These are phyloP conservation scores for Amphimedon queenslandica DNA, from an alignment of 37 sponge, comb jelly and placozoan species.

Conservation along the genomic window DNA sequence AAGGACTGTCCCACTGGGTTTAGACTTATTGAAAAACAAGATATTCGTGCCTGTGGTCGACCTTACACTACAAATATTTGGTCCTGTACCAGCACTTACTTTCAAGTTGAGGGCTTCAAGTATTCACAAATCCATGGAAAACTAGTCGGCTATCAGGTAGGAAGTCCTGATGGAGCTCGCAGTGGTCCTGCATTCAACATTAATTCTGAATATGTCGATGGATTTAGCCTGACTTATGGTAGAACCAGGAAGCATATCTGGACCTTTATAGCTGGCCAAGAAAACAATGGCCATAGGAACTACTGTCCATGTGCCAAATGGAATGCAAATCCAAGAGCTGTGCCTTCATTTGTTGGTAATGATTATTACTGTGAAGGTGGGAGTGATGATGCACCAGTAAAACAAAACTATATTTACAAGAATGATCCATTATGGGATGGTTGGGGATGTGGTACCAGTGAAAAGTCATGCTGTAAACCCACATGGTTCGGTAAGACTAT, in stretches of 20 bases:
- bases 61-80: background rate
- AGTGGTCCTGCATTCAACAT: background rate
- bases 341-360: background rate
- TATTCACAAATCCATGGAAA: background rate
- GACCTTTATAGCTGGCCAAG: background rate
- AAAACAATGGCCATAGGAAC: background rate
- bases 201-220: background rate
- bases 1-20: slow-evolving; percentile 6
- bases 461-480: background rate
- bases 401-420: no score
- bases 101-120: background rate
- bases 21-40: background rate
- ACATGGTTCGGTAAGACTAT: background rate
- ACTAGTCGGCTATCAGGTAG: background rate
- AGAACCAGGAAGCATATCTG: background rate
- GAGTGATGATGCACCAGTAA: background rate
- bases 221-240: background rate
- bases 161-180: background rate
- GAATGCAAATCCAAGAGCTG: background rate
- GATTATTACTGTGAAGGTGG: background rate
- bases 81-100: background rate
- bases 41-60: slow-evolving; percentile 11
- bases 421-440: background rate
- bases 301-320: background rate
- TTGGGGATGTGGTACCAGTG: background rate